These are phyloP conservation scores for Hemibagrus guttatus DNA, from an alignment of 2,797 vertebrate genomes.

Conservation along the genomic window DNA sequence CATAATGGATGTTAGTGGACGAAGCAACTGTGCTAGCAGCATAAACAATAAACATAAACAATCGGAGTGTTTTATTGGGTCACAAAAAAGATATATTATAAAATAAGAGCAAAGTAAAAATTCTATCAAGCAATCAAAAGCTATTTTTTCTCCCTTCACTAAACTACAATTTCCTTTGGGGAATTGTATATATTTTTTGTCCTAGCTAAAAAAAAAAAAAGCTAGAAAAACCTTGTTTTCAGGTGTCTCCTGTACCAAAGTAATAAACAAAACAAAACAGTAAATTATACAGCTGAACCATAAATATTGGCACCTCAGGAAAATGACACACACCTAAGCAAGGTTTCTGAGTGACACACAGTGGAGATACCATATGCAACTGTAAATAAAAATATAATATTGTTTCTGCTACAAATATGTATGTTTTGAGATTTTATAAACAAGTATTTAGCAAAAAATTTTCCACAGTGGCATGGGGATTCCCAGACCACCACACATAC, in stretches of 20 bases:
- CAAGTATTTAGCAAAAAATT: too few relatives aligned
- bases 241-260: not conserved
- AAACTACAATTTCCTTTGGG: not conserved
- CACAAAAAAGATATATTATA: too few relatives aligned
- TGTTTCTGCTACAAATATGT: not conserved
- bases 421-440: not conserved
- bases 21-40: not conserved
- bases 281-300: not conserved
- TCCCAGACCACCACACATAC: not conserved
- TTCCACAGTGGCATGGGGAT: not conserved
- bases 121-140: not conserved
- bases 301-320: not conserved
- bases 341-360: not conserved
- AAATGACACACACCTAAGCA: not conserved
- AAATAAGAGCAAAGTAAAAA: too few relatives aligned
- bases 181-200: not conserved
- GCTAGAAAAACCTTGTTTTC: not conserved
- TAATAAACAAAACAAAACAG: not conserved
- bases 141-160: not conserved
- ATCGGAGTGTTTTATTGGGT: not conserved
- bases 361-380: too few relatives aligned
- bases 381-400: not conserved
- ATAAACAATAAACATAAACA: not conserved
- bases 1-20: not conserved
- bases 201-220: not conserved